Evolutionary conservation across 2,113 vertebrate species (phyloP), one percentile per base, ranked within the genome.

Genomic region (Enhydra lutris): DNA sequence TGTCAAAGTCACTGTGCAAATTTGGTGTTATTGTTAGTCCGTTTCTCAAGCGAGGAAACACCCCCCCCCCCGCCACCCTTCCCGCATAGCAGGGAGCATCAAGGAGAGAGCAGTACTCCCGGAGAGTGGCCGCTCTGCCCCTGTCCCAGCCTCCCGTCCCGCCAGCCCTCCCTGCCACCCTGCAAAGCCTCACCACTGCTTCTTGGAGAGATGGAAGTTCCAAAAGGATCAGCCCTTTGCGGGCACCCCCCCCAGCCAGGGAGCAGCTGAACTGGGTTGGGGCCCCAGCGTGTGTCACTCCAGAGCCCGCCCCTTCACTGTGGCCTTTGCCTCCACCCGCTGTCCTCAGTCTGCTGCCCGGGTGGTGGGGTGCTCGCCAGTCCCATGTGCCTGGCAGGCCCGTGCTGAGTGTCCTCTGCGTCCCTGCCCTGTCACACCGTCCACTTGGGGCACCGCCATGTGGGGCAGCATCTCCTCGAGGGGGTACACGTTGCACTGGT

Each of bases 331-430:
- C 17, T 26, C 74, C n/a, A 2, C 69, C 3, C 15, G 26, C 76
- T 29, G 26, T 20, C 80, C 4, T 21, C 59, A 45, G 57, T n/a
- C 34, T 18, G 18, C 8, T 0, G 24, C 42, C 1, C 1, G 18
- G 36, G 50, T 71, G 6, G n/a, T 8, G 4, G n/a, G 23, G 71
- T 69, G 26, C 34, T 24, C 69, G 4, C 59, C 2, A 0, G 14
- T 18, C 42, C 42, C 80, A 26, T 26, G 81, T 6, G 17, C 34
- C 63, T 10, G 0, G 15, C 24, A 52, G 52, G 7, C 39, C n/a
- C 11, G 0, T 1, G 14, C 7, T 13, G 42, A 57, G 42, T 18
- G 7, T 23, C 59, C 0, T 42, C 29, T 31, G 1, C 7, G 0
- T 55, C 23, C 74, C 55, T 1, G 21, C 73, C 71, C 34, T 24